Evolutionary conservation across 2,888 invertebrate species (phyloP), one percentile per base, ranked within the genome.

Genomic region (Parnassius mnemosyne): DNA sequence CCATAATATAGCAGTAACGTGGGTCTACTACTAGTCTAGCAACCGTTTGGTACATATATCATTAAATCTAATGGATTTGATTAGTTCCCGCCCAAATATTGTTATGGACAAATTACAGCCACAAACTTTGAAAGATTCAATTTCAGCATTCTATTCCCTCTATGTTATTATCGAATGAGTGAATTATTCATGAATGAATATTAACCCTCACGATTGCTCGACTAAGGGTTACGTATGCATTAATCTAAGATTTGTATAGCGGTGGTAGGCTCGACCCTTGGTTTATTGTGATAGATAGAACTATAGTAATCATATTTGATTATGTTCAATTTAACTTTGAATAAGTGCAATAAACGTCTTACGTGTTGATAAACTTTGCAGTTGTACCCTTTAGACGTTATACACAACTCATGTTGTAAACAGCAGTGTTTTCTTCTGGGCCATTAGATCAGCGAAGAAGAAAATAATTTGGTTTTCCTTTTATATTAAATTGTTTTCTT

Each of bases 301-400:
- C 51, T 55, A 44, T 44, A 44, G 44, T 16, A 54, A 54, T 49
- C 25, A 41, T 16, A 56, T 12, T 51, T 56, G 61, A 52, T 57
- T 13, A 46, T 41, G 49, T 61, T 57, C 43, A 57, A 61, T 57
- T 61, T 57, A 61, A 61, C 42, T 61, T 53, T 49, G 47, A 10
- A 20, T 49, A 61, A 61, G 57, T 57, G 49, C 61, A 57, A 57
- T 61, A 53, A 57, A 57, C 52, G 53, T 43, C 52, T 57, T 53
- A 61, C 61, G 56, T 61, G 56, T 47, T 57, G 20, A 53, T 9
- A 41, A 61, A 49, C n/a, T 57, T 47, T 12, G 53, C 41, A 47
- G 12, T 12, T 47, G 57, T 41, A 53, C 13, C 59, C 59, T 47
- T 47, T 10, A 13, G 34, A 47, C 25, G 57, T 44, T n/a, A n/a